Evolutionary conservation across 1,140 invertebrate genomes (phyloP).

Genomic region (Eurosta solidaginis): DNA sequence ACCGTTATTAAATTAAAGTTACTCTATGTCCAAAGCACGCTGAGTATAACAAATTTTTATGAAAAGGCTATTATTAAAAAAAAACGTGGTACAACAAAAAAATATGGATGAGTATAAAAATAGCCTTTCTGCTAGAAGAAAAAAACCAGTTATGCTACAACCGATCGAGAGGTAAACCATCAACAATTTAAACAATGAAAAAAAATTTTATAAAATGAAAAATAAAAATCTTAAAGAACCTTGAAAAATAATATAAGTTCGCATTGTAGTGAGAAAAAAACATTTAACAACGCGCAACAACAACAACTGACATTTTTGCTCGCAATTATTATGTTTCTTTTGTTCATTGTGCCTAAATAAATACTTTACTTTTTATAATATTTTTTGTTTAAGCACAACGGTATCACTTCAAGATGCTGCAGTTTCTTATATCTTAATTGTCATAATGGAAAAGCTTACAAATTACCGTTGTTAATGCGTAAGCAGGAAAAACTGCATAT

Average conservation of each 20-base stretch:
- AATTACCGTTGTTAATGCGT: slow-evolving; percentile 14
- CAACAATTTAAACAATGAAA: neutral
- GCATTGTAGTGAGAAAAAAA: neutral
- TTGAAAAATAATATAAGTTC: slow-evolving; percentile 7
- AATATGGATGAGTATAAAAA: too few species aligned
- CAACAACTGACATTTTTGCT: neutral
- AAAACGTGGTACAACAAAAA: too few species aligned
- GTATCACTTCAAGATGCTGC: neutral
- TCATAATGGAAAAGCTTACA: neutral
- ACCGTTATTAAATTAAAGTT: too few species aligned
- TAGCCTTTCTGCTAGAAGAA: neutral
- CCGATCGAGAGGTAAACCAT: neutral
- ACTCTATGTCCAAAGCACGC: too few species aligned
- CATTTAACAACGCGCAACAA: neutral
- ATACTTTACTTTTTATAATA: neutral
- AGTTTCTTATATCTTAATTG: neutral
- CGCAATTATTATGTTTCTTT: neutral
- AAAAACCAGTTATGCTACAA: neutral
- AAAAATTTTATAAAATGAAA: neutral
- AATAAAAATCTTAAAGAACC: slow-evolving; percentile 22
- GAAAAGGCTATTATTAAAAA: too few species aligned
- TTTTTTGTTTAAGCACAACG: neutral
- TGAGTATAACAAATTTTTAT: too few species aligned
- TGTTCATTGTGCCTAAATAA: too few species aligned
- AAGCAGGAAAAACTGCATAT: slow-evolving; percentile 25